Base-by-base conservation (phyloP, 2,797 vertebrate species). In the Micromesistius poutassou region DNA sequence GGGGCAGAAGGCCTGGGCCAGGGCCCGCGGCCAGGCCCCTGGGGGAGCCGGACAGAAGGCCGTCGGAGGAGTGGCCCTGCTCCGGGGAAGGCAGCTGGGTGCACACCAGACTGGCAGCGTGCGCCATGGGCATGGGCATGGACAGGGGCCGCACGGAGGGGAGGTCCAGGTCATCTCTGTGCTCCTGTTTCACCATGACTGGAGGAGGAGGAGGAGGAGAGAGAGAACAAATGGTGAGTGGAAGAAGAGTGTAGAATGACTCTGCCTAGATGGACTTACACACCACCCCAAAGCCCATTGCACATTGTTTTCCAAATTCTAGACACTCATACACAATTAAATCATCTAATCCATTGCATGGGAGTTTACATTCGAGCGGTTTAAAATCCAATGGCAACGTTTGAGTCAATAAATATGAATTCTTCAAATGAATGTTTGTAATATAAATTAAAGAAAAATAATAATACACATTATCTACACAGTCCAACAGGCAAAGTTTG, bases 111-210 rank as follows among this genome's bases (percentile, higher is more conserved):
- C 84, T 90, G 85, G 92, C 88, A 68, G 92, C 79, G 75, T 94
- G 96, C 83, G 91, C 83, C 85, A 94, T 88, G 80, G 95, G 93
- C 89, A 94, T 91, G 79, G 94, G 89, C 90, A 97, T 87, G 79
- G 94, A 83, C 82, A 95, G 77, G 72, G 96, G 91, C 7, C 95
- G 91, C 85, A 95, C 89, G 1, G 94, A 84, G 85, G 96, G 83
- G 84, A 95, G 91, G 88, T 99, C 97, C 91, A 96, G 89, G 73
- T 99, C 97, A 4, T 99, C 97, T 93, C 95, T 93, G 87, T 95
- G 95, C 92, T 99, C 97, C 92, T 97, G 96, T 88, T 99, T 99
- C 90, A 98, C 95, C 93, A 97, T 87, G 85, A 98, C 98, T 99
- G 79, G 72, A 68, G 62, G 62, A 68, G 62, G 62, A 68, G 62